These are phyloP conservation scores for Hypomesus transpacificus DNA, from an alignment of 2,113 vertebrate species.

Conservation along the genomic window DNA sequence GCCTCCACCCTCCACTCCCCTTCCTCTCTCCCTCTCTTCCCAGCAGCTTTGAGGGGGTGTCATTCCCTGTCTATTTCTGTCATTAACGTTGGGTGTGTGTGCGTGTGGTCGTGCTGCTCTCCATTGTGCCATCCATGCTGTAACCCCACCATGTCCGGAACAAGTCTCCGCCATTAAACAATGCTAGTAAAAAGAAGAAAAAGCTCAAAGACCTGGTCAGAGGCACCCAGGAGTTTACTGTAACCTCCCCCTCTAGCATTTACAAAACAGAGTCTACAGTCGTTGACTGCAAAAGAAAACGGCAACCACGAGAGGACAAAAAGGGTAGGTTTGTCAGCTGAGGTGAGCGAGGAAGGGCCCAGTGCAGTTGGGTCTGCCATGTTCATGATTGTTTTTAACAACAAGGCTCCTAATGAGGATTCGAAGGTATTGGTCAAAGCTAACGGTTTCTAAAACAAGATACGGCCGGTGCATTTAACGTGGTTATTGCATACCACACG, in stretches of 20 bases:
- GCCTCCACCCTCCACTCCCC: not conserved
- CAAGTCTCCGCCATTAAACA: too few species aligned
- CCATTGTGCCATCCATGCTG: not conserved
- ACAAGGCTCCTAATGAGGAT: not conserved
- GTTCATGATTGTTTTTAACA: not conserved
- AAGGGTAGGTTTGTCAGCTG: too few species aligned
- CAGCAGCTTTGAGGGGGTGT: constrained; percentile 20
- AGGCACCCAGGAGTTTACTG: too few species aligned
- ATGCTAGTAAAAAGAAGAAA: too few species aligned
- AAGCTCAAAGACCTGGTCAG: too few species aligned
- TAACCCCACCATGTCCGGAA: too few species aligned
- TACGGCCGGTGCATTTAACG: not conserved
- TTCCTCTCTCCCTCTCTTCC: constrained; percentile 42
- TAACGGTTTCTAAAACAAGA: not conserved
- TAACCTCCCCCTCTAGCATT: too few species aligned
- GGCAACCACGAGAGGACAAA: too few species aligned
- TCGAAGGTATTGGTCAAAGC: not conserved
- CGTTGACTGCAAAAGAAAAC: too few species aligned
- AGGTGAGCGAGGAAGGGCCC: too few species aligned
- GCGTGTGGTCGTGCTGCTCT: constrained; percentile 13
- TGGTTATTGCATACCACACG: too few species aligned
- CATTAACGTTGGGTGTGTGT: constrained; percentile 6
- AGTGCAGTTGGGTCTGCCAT: not conserved
- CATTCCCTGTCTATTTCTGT: constrained; percentile 27
- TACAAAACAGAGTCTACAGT: too few species aligned